Percentiles rank a stretch among this genome's conserved stretches.
Conservation (phyloP, 2,797 vertebrate genomes). For the Lithobates pipiens region DNA sequence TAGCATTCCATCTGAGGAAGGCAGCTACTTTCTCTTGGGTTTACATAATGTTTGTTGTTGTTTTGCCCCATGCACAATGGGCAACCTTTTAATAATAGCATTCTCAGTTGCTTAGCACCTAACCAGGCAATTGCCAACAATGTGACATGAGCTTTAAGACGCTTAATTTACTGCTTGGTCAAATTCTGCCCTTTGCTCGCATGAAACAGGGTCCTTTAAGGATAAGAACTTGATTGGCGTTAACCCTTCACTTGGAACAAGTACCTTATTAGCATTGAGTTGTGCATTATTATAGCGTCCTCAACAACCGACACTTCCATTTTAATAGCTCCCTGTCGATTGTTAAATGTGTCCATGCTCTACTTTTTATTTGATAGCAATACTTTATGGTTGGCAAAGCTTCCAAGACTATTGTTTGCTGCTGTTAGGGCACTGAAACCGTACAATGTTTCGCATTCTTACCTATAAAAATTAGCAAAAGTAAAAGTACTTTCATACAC, state of each 20-base stretch:
- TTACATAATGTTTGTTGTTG: conserved; percentile 33
- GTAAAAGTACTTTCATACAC: background rate
- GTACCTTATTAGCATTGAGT: background rate
- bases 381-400: conserved; percentile 10
- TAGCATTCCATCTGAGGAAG: background rate
- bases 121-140: conserved; percentile 47
- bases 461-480: background rate
- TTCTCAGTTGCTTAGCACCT: conserved; percentile 56
- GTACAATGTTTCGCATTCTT: conserved; percentile 7
- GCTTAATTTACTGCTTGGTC: conserved; percentile 51
- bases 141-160: conserved; percentile 50
- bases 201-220: conserved; percentile 46
- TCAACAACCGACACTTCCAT: background rate
- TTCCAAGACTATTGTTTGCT: background rate
- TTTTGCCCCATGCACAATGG: conserved; percentile 21
- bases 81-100: conserved; percentile 43
- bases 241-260: conserved; percentile 13
- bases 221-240: conserved; percentile 36
- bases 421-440: background rate
- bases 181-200: conserved; percentile 37
- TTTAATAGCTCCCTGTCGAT: background rate
- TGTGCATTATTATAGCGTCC: conserved; percentile 9
- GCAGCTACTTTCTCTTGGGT: background rate
- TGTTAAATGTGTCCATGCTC: background rate
- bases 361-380: background rate